A percentile compares a stretch with the other conserved stretches of the same genome.
These are phyloP conservation scores for Papilio machaon DNA, from an alignment of 1,140 invertebrate species.

Conservation along the genomic window DNA sequence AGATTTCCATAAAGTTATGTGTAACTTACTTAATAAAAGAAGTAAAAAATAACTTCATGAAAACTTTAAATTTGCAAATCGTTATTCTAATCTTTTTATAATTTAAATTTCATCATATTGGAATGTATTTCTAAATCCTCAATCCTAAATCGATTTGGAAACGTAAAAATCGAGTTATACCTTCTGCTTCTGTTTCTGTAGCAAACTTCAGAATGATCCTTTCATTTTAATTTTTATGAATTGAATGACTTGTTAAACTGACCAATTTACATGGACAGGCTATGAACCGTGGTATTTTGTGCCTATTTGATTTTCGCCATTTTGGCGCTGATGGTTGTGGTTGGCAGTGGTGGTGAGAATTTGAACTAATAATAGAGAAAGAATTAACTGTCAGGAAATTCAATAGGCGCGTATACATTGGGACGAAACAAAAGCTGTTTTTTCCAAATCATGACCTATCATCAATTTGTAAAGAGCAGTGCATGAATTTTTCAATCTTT, in stretches of 20 bases:
- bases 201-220: conserved; percentile 61
- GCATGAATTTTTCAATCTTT: neutral
- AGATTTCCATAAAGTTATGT: neutral
- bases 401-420: too few relatives aligned
- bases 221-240: neutral
- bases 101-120: too few relatives aligned
- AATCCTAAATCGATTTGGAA: conserved; percentile 13
- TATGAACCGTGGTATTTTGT: too few relatives aligned
- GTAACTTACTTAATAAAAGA: neutral
- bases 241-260: neutral
- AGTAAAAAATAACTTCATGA: neutral
- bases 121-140: neutral
- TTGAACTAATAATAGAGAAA: too few relatives aligned
- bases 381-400: too few relatives aligned
- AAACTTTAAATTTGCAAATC: neutral
- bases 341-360: too few relatives aligned
- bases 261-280: too few relatives aligned
- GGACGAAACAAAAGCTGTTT: too few relatives aligned
- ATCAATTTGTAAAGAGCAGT: too few relatives aligned
- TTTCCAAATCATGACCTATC: too few relatives aligned
- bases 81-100: neutral
- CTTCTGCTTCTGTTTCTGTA: conserved; percentile 26
- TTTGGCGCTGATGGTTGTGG: too few relatives aligned
- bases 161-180: conserved; percentile 10
- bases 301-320: too few relatives aligned